Base-by-base conservation (phyloP, 1,140 invertebrate species). In the Acromyrmex heyeri region DNA sequence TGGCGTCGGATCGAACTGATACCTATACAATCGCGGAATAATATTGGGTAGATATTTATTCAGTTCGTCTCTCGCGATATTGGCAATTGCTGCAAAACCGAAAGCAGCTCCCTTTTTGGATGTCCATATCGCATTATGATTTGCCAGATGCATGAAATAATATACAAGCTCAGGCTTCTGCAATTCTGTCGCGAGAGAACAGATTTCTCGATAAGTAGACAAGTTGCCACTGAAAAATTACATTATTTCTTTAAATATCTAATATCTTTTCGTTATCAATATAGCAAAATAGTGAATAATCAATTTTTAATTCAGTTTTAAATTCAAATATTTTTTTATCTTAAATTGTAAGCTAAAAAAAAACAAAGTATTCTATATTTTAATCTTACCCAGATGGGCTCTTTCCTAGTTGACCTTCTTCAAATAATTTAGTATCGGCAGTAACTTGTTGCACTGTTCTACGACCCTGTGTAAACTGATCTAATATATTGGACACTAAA, bases 131-230 rank as follows among this genome's bases (percentile, higher is more conserved):
- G 98, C 97, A 95, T 99, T 98, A 92, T 99, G 98, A 96, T 99
- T 99, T 5, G 98, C 98, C 79, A 99, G 95, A 94, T 99, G 97
- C 97, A 99, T 98, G 93, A 99, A 99, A 94, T 98, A 98, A 94
- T 99, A 99, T 85, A 99, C 97, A 62, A 99, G 96, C 94, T 99
- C 98, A 0, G 99, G 99, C 93, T 99, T 98, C 93, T 99, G 99
- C 50, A 99, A 95, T 95, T 99, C 98, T 6, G 98, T 98, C 1
- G 98, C 98, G 16, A 99, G 95, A 0, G 98, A 98, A 95, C 98
- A 99, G 4, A 99, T 96, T 95, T 99, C 99, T 93, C 98, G 98
- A 93, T 99, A 99, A 0, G 98, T 99, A 8, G 98, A 98, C 48
- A 99, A 95, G 90, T 97, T 98, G 21, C 97, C 97, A 0, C 98